phyloP scores from a whole-genome alignment of 2,888 invertebrate genomes.

The Aricia artaxerxes region DNA sequence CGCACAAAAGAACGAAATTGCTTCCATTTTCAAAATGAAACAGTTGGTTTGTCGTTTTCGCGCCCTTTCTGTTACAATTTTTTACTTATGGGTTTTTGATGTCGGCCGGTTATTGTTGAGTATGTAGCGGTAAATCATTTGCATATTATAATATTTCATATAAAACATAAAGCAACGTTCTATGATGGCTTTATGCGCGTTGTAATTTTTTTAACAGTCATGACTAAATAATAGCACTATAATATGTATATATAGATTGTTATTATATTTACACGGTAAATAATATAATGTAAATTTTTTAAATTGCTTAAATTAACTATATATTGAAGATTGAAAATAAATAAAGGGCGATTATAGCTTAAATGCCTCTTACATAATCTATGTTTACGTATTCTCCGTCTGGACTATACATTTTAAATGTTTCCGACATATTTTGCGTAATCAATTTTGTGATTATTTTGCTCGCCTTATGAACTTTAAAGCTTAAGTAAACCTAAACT shows the following conservation, averaged over 20 bases:
- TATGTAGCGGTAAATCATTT: slow-evolving; percentile 23
- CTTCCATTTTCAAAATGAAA: slow-evolving; percentile 70
- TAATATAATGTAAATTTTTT: neutral
- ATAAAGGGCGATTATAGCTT: neutral
- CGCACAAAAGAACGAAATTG: slow-evolving; percentile 70
- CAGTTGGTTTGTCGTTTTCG: slow-evolving; percentile 69
- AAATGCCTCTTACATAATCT: neutral
- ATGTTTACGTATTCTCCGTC: neutral
- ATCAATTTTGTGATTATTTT: slow-evolving; percentile 21
- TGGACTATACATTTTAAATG: neutral
- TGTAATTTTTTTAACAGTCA: neutral
- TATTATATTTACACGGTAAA: too few relatives aligned
- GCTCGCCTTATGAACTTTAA: slow-evolving; percentile 10
- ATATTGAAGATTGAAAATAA: neutral
- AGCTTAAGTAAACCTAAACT: slow-evolving; percentile 22
- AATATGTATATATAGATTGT: too few relatives aligned
- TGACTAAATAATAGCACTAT: neutral
- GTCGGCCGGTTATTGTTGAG: slow-evolving; percentile 61
- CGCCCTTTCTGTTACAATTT: slow-evolving; percentile 61
- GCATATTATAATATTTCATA: neutral
- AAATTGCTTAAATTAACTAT: too few relatives aligned
- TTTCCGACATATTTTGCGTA: neutral
- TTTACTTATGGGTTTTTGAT: slow-evolving; percentile 45
- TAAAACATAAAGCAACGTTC: slow-evolving; percentile 17
- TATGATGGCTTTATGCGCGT: neutral